Evolutionary conservation across 2,888 invertebrate genomes (phyloP), one percentile per base, ranked within the genome.

Genomic region (Globia sparganii): DNA sequence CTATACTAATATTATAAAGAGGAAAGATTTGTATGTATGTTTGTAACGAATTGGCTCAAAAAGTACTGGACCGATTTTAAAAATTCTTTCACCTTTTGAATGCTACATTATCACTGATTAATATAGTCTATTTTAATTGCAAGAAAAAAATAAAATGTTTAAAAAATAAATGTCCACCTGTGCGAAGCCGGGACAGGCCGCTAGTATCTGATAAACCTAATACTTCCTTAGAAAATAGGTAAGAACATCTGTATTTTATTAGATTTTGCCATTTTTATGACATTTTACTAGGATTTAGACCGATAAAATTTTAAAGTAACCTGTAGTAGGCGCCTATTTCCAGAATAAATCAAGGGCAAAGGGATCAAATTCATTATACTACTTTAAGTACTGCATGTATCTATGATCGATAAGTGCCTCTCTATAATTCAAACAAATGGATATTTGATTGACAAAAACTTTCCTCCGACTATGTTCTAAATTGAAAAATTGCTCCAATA

Each of bases 401-500:
- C 72, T 79, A 82, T 75, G 71, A 82, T 85, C 77, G 77, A 80
- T 81, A 80, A 79, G 70, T 78, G 66, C 68, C 43, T 13, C 49
- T 79, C 65, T 76, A 75, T 83, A 77, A 87, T 77, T 87, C 72
- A 82, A 86, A 89, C 79, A 82, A 86, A 86, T 84, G 72, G 31
- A 58, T 84, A 83, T 89, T 90, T 84, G 71, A 86, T 87, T 85
- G 87, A 86, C 78, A 82, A 86, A 88, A 83, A 85, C 80, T 86
- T 85, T 85, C 84, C 86, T 86, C 84, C 84, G 77, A 40, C 73
- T 78, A 77, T 75, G 77, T 89, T 91, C 89, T 91, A 91, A 93
- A 94, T 94, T 93, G 93, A 94, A 94, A 95, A 94, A 94, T 93
- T 93, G 91, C 90, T 88, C 90, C 93, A 92, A 93, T 94, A 91